Conservation (phyloP, 2,113 vertebrate genomes). For the Trematocara stigmaticum region DNA sequence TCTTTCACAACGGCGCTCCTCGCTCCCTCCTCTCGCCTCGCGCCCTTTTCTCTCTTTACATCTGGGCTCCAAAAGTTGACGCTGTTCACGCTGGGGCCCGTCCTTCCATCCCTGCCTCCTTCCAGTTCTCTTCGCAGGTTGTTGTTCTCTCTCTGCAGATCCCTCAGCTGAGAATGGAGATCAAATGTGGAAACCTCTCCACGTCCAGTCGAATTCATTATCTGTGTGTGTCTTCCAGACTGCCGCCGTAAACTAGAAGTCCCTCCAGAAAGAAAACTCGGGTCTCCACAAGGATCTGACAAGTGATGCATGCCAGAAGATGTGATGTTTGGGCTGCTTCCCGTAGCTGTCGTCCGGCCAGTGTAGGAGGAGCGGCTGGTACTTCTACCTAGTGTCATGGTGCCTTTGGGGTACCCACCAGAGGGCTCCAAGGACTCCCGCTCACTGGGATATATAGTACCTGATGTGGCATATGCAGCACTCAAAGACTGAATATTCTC, state of each 20-base stretch:
- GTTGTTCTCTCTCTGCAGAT: conserved; percentile 90
- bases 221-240: conserved; percentile 50
- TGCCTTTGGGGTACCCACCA: conserved; percentile 87
- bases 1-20: conserved; percentile 86
- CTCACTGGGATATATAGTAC: conserved; percentile 90
- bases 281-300: conserved; percentile 82
- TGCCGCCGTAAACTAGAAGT: conserved; percentile 79
- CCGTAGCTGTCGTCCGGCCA: conserved; percentile 80
- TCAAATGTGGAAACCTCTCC: conserved; percentile 81
- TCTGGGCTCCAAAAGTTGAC: conserved; percentile 95
- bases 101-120: conserved; percentile 81
- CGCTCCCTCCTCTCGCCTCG: conserved; percentile 85
- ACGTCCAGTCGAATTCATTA: background rate
- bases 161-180: conserved; percentile 86
- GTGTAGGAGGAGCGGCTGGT: conserved; percentile 83
- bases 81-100: conserved; percentile 83
- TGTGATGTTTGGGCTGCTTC: conserved; percentile 93
- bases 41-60: conserved; percentile 83
- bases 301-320: conserved; percentile 81
- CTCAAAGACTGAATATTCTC: conserved; percentile 98
- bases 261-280: conserved; percentile 47
- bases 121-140: conserved; percentile 88
- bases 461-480: conserved; percentile 93
- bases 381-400: conserved; percentile 91
- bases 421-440: conserved; percentile 84